Base-by-base conservation (phyloP, 1,140 invertebrate species). In the Scaptomyza hsui region DNA sequence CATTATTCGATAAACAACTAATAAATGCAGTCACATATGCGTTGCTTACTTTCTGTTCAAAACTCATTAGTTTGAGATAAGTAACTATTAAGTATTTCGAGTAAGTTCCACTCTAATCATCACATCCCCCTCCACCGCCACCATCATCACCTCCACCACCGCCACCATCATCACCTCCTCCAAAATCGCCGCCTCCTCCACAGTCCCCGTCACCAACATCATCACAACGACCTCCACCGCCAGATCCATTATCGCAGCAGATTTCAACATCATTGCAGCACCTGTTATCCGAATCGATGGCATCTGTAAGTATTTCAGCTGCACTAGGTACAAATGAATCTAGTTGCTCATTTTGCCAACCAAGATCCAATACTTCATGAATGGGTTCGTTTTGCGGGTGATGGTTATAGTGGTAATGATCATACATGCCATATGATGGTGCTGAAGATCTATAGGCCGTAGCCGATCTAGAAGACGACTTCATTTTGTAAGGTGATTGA, bases 31-130 rank as follows among this genome's bases (percentile, higher is more conserved):
- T 29, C 5, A 29, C 6, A 29, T 9, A 29, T 29, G 6, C 26
- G 0, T 29, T 29, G 0, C 1, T 29, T 29, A 29, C 1, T 29
- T 29, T 29, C 9, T 9, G 6, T 5, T 6, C 24, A 24, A 5
- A 24, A 5, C 24, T 24, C 24, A 24, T 5, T 24, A 26, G 35
- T 42, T 21, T 10, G 19, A 15, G 39, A 29, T 29, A 29, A 29
- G 26, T 29, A 7, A 7, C 5, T 29, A 9, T 4, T 47, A 16
- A 35, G 41, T 42, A 13, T 44, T 29, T 5, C 24, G 10, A 26
- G 5, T 2, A 42, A 10, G 59, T 51, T 44, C 45, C 21, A 26
- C 48, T 51, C 18, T 26, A 63, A 53, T 63, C 61, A 55, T 45
- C 26, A 29, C 26, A 10, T 29, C 26, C 26, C 7, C 26, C 26